A percentile compares a stretch with the other conserved stretches of the same genome.
Evolutionary conservation across 2,113 vertebrate species (phyloP).

Genomic region (Oreocharis arfaki): DNA sequence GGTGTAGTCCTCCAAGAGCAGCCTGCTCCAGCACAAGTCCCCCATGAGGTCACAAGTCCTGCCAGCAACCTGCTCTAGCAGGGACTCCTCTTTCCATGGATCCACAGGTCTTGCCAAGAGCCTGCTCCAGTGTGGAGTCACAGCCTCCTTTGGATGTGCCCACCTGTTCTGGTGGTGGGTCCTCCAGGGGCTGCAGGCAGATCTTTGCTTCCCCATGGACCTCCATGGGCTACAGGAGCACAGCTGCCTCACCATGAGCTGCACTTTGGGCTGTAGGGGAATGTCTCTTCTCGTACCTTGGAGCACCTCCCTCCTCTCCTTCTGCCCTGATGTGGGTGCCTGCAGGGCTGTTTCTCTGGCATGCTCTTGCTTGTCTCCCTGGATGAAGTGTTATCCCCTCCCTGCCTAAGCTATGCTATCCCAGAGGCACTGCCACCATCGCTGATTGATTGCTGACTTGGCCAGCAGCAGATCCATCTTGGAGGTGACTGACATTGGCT

Average conservation of each 20-base stretch:
- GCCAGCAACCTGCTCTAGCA: neutral
- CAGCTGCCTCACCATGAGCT: neutral
- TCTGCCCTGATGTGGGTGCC: neutral
- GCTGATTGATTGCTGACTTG: too few relatives aligned
- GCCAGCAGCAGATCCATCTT: neutral
- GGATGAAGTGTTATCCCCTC: neutral
- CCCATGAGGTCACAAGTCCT: accelerated
- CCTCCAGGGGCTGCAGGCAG: neutral
- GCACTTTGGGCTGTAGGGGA: accelerated
- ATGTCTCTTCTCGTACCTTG: accelerated
- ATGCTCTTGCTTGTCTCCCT: neutral
- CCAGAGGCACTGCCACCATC: accelerated
- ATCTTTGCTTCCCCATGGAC: neutral
- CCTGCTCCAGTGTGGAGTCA: too few relatives aligned
- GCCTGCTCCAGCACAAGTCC: neutral
- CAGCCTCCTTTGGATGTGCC: too few relatives aligned
- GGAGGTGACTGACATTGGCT: neutral
- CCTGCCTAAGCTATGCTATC: neutral
- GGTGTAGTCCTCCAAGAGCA: neutral
- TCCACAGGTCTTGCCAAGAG: neutral
- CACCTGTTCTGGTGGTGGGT: too few relatives aligned
- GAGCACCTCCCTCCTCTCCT: neutral
- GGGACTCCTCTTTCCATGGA: too few relatives aligned
- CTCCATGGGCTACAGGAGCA: neutral
- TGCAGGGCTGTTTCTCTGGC: neutral